Evolutionary conservation across 2,797 vertebrate species (phyloP), one percentile per base, ranked within the genome.

Genomic region (Ctenosaura bakeri): DNA sequence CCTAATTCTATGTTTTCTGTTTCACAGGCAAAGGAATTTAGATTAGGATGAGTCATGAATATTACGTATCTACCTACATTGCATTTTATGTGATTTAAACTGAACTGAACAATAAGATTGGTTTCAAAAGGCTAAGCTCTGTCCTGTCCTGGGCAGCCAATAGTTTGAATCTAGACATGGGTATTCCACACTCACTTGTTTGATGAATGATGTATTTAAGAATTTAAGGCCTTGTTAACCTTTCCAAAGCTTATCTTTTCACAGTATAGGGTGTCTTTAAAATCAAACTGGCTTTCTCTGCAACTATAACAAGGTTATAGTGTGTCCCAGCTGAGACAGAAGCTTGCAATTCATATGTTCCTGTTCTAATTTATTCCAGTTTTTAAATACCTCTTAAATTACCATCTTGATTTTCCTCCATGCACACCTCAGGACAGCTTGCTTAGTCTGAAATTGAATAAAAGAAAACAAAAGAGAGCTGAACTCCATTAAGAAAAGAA

Each of bases 131-230:
- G 3, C 24, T 80, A 16, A 93, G 13, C 29, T 89, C 4, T 22
- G 59, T 56, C 62, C 2, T 69, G 1, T 10, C 10, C 59, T 32
- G 74, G 42, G 85, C 18, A 87, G 1, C 52, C 77, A 35, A 26
- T 32, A 6, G 81, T 16, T 83, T 91, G 84, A 77, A 78, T 1
- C 0, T 3, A 90, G 1, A 77, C 2, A 76, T 14, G 0, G 0
- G 16, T n/a, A 82, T 94, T 92, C 77, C n/a, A 88, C 90, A 87
- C 14, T 90, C 29, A 87, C 84, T 92, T 91, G 42, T 92, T 90
- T 92, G 24, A 80, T 88, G 79, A 81, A 87, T 74, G 83, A 71
- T 88, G 0, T 12, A 69, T 46, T 5, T 71, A 59, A 86, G 73
- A 89, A 89, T 56, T 83, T 89, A 90, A 32, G 76, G 24, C 7